These are phyloP conservation scores for Cheilosia soror DNA, from an alignment of 2,888 invertebrate genomes.

Conservation along the genomic window DNA sequence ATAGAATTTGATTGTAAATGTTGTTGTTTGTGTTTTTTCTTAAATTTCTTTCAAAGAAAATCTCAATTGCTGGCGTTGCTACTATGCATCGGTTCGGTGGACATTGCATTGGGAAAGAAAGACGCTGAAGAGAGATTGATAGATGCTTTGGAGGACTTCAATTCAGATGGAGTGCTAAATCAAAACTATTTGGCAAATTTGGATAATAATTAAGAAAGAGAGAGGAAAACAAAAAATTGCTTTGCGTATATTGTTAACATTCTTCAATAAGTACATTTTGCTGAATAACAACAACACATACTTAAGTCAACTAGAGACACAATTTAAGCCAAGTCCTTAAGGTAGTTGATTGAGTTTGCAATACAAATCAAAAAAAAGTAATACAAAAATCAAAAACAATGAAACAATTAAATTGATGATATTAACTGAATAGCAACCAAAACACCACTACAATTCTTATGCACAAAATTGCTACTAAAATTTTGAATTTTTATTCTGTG, in stretches of 20 bases:
- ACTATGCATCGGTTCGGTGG: slow-evolving; percentile 92
- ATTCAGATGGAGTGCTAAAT: slow-evolving; percentile 88
- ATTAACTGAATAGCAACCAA: slow-evolving; percentile 48
- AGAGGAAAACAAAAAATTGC: background rate
- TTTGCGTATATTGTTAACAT: slow-evolving; percentile 13
- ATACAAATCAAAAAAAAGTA: slow-evolving; percentile 58
- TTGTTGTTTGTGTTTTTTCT: background rate
- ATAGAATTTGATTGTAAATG: background rate
- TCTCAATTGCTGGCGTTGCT: slow-evolving; percentile 91
- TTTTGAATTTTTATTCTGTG: slow-evolving; percentile 66
- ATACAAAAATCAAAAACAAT: slow-evolving; percentile 12
- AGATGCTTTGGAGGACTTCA: slow-evolving; percentile 89
- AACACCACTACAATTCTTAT: slow-evolving; percentile 65
- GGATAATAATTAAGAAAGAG: slow-evolving; percentile 56
- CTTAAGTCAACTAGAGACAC: slow-evolving; percentile 13
- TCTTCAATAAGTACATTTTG: slow-evolving; percentile 34
- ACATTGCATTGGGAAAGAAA: slow-evolving; percentile 91
- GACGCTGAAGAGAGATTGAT: slow-evolving; percentile 90
- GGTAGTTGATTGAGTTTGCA: slow-evolving; percentile 4
- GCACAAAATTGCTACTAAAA: slow-evolving; percentile 71
- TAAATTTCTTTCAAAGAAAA: slow-evolving; percentile 79
- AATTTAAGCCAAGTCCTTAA: slow-evolving; percentile 9
- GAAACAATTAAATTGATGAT: slow-evolving; percentile 13
- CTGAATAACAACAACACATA: slow-evolving; percentile 22
- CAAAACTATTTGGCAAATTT: slow-evolving; percentile 61